Percentiles rank a stretch among this genome's conserved stretches.
Conservation (phyloP, 2,797 vertebrate genomes). For the Labeo calbasu region DNA sequence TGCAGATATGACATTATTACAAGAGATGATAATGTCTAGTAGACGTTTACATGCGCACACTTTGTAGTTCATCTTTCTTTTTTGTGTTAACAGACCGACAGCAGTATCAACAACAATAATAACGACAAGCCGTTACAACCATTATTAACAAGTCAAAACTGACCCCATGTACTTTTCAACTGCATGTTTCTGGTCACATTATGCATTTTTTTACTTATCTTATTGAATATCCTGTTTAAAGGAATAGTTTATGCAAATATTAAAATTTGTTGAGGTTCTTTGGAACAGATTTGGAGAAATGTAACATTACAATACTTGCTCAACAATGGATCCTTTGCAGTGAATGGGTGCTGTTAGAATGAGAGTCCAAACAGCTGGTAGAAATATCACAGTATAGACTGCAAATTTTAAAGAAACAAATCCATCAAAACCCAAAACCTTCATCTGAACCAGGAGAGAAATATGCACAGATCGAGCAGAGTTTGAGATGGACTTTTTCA, state of each 20-base stretch:
- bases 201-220: background rate
- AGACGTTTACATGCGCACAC: background rate
- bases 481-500: background rate
- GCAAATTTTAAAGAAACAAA: too few species aligned
- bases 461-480: background rate
- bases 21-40: constrained; percentile 6
- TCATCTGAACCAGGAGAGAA: background rate
- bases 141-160: background rate
- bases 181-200: background rate
- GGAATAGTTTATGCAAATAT: background rate
- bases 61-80: background rate
- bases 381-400: background rate
- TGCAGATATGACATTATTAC: background rate
- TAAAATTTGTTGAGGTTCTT: background rate
- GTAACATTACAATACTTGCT: background rate
- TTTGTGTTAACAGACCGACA: background rate
- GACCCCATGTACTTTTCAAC: background rate
- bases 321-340: background rate
- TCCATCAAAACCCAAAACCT: too few species aligned
- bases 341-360: background rate
- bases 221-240: background rate
- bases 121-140: background rate
- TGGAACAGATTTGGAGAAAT: background rate
- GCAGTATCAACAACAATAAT: background rate
- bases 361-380: background rate